These are phyloP conservation scores for Cinara cedri DNA, from an alignment of 2,888 invertebrate species.

Conservation along the genomic window DNA sequence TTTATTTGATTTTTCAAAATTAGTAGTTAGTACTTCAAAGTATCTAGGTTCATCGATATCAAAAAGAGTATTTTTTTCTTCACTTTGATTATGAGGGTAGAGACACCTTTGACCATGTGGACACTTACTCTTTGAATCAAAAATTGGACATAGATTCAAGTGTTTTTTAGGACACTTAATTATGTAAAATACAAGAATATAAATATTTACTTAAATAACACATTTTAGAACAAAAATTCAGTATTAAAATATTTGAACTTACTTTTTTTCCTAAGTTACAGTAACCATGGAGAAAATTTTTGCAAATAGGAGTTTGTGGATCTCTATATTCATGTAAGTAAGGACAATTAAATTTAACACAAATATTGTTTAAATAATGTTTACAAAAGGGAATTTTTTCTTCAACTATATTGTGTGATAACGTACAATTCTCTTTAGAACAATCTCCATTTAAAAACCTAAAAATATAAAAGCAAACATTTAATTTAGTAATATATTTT, in stretches of 20 bases:
- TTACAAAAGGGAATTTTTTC: slow-evolving; percentile 55
- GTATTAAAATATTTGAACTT: slow-evolving; percentile 3
- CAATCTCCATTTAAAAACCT: slow-evolving; percentile 44
- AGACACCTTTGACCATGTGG: slow-evolving; percentile 50
- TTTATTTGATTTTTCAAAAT: slow-evolving; percentile 17
- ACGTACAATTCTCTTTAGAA: slow-evolving; percentile 34
- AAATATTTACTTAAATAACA: background rate
- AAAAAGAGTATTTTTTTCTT: slow-evolving; percentile 10
- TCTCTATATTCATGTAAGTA: slow-evolving; percentile 50
- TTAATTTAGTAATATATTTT: background rate
- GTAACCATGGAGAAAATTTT: slow-evolving; percentile 48
- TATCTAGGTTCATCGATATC: slow-evolving; percentile 47
- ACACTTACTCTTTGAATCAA: slow-evolving; percentile 50
- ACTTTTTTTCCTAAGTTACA: slow-evolving; percentile 47
- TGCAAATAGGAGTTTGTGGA: slow-evolving; percentile 34
- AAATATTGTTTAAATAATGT: slow-evolving; percentile 50
- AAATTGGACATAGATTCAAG: slow-evolving; percentile 51
- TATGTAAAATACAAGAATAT: slow-evolving; percentile 34
- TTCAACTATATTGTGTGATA: slow-evolving; percentile 45
- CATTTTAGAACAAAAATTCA: slow-evolving; percentile 34
- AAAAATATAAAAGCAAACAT: background rate
- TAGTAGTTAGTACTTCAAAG: slow-evolving; percentile 41
- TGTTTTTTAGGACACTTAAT: slow-evolving; percentile 55
- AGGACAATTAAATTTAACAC: slow-evolving; percentile 49
- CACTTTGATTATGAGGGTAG: slow-evolving; percentile 32